Evolutionary conservation across 2,888 invertebrate species (phyloP).

Genomic region (Stenotaenia linearis): DNA sequence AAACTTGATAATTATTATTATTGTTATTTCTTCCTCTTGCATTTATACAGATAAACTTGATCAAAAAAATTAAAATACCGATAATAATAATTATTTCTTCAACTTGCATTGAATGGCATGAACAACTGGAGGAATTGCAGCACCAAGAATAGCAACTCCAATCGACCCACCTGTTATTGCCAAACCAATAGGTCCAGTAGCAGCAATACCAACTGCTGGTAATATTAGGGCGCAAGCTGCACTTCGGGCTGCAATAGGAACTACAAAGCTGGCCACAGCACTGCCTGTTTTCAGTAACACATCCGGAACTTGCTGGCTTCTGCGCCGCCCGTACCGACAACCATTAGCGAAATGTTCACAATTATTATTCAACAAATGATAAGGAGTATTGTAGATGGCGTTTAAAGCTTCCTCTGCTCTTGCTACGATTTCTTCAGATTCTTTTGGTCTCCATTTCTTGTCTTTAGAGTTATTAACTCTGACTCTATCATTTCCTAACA

Average conservation of each 20-base stretch:
- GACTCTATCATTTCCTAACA: constrained; percentile 15
- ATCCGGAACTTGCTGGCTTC: not conserved
- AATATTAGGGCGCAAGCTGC: not conserved
- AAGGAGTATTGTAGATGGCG: not conserved
- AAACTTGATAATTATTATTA: too few relatives aligned
- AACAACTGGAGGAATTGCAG: not conserved
- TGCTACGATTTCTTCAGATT: not conserved
- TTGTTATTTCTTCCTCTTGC: too few relatives aligned
- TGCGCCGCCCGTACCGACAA: not conserved
- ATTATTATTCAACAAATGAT: constrained; percentile 2
- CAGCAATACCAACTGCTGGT: not conserved
- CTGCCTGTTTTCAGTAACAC: not conserved
- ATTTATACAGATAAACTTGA: too few relatives aligned
- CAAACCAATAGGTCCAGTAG: not conserved
- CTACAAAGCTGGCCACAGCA: not conserved
- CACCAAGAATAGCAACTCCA: not conserved
- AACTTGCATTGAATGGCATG: not conserved
- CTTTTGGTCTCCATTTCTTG: not conserved
- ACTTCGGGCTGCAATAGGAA: not conserved
- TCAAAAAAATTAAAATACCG: not conserved
- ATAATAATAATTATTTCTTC: not conserved
- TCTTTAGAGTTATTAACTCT: constrained; percentile 19
- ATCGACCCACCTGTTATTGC: not conserved
- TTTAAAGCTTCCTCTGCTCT: not conserved
- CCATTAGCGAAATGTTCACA: constrained; percentile 28